A percentile compares a stretch with the other conserved stretches of the same genome.
Evolutionary conservation across 2,888 invertebrate genomes (phyloP).

Genomic region (Drosophila tripunctata): DNA sequence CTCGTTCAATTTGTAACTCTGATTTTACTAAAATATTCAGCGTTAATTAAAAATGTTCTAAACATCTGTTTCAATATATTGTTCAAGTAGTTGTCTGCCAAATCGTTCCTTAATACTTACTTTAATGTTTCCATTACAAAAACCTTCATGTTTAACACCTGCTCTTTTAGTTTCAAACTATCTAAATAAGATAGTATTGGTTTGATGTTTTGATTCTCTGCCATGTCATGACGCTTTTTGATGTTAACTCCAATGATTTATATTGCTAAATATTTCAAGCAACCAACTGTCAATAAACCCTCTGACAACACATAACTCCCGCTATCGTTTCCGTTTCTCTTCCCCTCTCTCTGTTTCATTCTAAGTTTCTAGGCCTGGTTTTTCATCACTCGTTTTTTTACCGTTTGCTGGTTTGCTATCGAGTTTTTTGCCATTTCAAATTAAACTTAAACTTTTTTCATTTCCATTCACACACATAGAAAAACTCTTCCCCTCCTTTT

Average conservation of each 20-base stretch:
- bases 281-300: constrained; percentile 39
- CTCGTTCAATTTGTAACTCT: too few species aligned
- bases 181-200: too few species aligned
- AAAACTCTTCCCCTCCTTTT: constrained; percentile 43
- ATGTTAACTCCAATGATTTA: constrained; percentile 22
- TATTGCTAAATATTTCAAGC: constrained; percentile 49
- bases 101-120: not conserved
- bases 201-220: too few species aligned
- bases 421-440: constrained; percentile 73
- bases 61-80: too few species aligned
- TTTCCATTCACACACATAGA: constrained; percentile 72
- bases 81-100: too few species aligned
- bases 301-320: constrained; percentile 16
- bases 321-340: constrained; percentile 10
- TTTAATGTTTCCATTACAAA: too few species aligned
- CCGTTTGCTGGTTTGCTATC: constrained; percentile 42
- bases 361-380: constrained; percentile 24
- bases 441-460: constrained; percentile 77
- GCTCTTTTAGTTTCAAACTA: constrained; percentile 1
- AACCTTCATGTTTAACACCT: not conserved
- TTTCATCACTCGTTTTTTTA: constrained; percentile 43
- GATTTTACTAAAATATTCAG: too few species aligned
- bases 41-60: too few species aligned
- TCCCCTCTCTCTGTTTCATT: not conserved
- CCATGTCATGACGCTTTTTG: constrained; percentile 14